phyloP scores from a whole-genome alignment of 2,888 invertebrate species.

The Sinohyriopsis cumingii region DNA sequence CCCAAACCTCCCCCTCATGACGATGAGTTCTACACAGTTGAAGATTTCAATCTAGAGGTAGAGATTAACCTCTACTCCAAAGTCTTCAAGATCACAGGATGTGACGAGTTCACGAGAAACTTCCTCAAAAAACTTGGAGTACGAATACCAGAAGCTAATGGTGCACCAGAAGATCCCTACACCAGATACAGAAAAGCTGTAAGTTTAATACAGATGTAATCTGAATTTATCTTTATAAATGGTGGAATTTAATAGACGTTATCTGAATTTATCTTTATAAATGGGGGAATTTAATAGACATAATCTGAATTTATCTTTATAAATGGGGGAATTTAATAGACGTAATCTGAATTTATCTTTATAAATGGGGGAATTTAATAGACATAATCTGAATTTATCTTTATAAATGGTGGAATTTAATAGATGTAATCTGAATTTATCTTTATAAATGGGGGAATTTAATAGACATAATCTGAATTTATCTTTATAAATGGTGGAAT shows the following conservation, averaged over 20 bases:
- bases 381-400: too few species aligned
- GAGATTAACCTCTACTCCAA: constrained; percentile 86
- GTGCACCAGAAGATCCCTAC: constrained; percentile 66
- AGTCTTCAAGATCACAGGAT: constrained; percentile 85
- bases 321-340: neutral
- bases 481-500: neutral
- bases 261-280: too few species aligned
- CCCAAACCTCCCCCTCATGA: constrained; percentile 82
- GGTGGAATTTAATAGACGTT: neutral
- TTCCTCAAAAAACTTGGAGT: constrained; percentile 90
- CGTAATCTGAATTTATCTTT: too few species aligned
- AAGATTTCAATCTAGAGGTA: constrained; percentile 89
- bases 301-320: too few species aligned
- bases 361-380: neutral
- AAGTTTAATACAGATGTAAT: constrained; percentile 27
- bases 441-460: neutral
- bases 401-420: neutral
- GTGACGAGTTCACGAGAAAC: constrained; percentile 89
- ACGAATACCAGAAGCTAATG: constrained; percentile 75
- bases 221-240: neutral
- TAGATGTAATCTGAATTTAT: too few species aligned
- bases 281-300: neutral
- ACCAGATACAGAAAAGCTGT: constrained; percentile 63
- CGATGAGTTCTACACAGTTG: constrained; percentile 85
- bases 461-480: too few species aligned